Evolutionary conservation across 2,797 vertebrate species (phyloP), one percentile per base, ranked within the genome.

Genomic region (Serranus cabrilla): DNA sequence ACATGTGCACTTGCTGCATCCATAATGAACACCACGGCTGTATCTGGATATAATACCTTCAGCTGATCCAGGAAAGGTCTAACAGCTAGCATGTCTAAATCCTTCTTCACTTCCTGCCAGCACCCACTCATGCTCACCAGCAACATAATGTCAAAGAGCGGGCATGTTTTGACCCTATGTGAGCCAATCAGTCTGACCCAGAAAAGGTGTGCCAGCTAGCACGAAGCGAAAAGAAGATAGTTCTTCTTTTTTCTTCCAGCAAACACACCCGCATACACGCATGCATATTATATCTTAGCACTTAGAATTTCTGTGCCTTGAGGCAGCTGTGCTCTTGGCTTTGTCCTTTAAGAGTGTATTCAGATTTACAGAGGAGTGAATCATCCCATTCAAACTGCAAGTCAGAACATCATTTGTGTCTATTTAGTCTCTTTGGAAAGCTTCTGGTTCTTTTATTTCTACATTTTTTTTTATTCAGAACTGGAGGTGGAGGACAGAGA

Each of bases 331-430:
- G 59, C 47, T 43, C 37, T 46, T 47, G 16, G 71, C 39, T 74
- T 66, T 66, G 58, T 72, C 67, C 71, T 81, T 73, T 64, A 37
- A 47, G 34, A 69, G 17, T 7, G 21, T 50, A 21, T 50, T 58
- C 37, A 54, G 21, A 69, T 47, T 57, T 50, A 59, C 42, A 63
- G 42, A 54, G 43, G 45, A 42, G 40, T 75, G 74, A 83, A 76
- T 76, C 75, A 74, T 59, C 42, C 62, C 59, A 68, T 84, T 81
- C 58, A 69, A 55, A 56, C 20, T 42, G 21, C 42, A 25, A 78
- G 66, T 58, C 67, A 42, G 65, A 56, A 14, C 56, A 61, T 46
- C 25, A 18, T 72, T 58, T 54, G n/a, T 61, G 43, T 58, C 60
- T 66, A 7, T 65, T 60, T 43, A n/a, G 56, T 62, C 62, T 63